Conservation (phyloP, 2,888 invertebrate species). For the Pyrrhosoma nymphula region DNA sequence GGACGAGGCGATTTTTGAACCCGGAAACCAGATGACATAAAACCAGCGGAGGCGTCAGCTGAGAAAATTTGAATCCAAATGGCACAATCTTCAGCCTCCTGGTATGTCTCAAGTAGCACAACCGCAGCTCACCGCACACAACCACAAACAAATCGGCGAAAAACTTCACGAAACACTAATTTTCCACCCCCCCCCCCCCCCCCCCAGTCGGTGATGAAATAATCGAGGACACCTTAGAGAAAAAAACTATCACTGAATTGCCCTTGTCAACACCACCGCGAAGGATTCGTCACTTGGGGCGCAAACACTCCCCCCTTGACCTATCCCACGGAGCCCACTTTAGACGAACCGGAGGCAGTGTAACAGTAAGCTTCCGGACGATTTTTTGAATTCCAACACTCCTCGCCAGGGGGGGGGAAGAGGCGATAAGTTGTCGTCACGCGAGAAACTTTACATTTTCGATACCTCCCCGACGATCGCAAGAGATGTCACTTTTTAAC, state of each 20-base stretch:
- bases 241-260: not conserved
- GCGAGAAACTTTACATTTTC: not conserved
- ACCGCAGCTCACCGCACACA: not conserved
- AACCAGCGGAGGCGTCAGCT: not conserved
- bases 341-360: not conserved
- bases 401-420: not conserved
- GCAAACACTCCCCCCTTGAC: constrained; percentile 10
- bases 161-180: constrained; percentile 9
- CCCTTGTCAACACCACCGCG: constrained; percentile 5
- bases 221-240: not conserved
- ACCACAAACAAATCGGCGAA: constrained; percentile 12
- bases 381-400: not conserved
- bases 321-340: constrained; percentile 18
- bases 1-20: not conserved
- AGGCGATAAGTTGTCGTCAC: too few relatives aligned
- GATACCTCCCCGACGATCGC: not conserved
- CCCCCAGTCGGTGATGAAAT: not conserved
- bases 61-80: not conserved
- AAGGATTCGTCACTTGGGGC: not conserved
- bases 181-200: not conserved
- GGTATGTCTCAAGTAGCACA: not conserved
- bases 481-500: not conserved
- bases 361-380: not conserved
- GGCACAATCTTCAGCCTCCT: not conserved
- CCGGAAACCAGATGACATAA: not conserved